Percentiles rank a stretch among this genome's conserved stretches.
Evolutionary conservation across 1,140 invertebrate species (phyloP).

Genomic region (fruit fly (Drosophila melanogaster)): Release_6_plus_ISO1_MT NT_033777.3:27304001-27304500

Average conservation of each 20-base stretch:
- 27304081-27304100: conserved; percentile 19
- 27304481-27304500: no score
- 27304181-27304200: conserved; percentile 40
- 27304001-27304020: conserved; percentile 16
- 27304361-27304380: background rate
- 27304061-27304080: conserved; percentile 52
- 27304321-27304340: background rate
- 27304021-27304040: conserved; percentile 68
- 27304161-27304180: conserved; percentile 82
- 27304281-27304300: conserved; percentile 11
- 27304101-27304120: conserved; percentile 19
- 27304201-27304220: conserved; percentile 44
- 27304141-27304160: conserved; percentile 82
- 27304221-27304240: conserved; percentile 17
- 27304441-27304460: background rate
- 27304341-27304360: background rate
- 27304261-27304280: conserved; percentile 30
- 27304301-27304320: conserved; percentile 7
- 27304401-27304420: background rate
- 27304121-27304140: conserved; percentile 66
- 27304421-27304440: background rate
- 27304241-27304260: conserved; percentile 29
- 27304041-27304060: conserved; percentile 64
- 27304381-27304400: background rate
- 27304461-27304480: background rate